A percentile compares a stretch with the other conserved stretches of the same genome.
These are phyloP conservation scores for Spizaetus ornatus DNA, from an alignment of 2,113 vertebrate genomes.

Conservation along the genomic window DNA sequence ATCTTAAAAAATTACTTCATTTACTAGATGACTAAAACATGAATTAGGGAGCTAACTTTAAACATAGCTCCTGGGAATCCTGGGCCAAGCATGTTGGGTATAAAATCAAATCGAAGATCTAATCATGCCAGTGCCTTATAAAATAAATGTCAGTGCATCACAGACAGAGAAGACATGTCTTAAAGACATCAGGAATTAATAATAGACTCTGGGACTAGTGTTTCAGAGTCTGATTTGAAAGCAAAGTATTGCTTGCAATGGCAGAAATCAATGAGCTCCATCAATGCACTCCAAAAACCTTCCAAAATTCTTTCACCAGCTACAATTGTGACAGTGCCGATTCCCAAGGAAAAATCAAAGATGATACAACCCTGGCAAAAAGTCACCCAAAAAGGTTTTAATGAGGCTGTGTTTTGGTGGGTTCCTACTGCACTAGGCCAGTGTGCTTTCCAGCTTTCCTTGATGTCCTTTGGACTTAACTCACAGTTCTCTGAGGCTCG, in stretches of 20 bases:
- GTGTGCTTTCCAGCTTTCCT: neutral
- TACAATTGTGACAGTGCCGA: neutral
- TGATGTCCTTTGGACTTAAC: neutral
- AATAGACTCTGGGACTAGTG: neutral
- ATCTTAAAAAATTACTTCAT: neutral
- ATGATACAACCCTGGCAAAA: neutral
- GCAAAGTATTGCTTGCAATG: neutral
- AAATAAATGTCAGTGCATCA: neutral
- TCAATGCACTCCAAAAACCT: neutral
- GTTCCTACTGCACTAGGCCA: neutral
- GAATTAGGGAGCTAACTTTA: neutral
- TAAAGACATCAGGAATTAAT: conserved; percentile 40
- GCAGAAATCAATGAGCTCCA: conserved; percentile 1
- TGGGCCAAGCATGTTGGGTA: neutral
- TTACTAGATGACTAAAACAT: neutral
- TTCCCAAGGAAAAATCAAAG: neutral
- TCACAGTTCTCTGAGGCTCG: neutral
- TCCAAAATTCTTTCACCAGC: neutral
- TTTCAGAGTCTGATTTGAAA: conserved; percentile 13
- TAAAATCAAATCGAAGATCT: neutral
- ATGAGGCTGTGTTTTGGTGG: neutral
- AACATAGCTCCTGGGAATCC: neutral
- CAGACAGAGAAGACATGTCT: neutral
- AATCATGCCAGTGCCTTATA: neutral
- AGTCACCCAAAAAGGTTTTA: neutral